Base-by-base conservation (phyloP, 2,888 invertebrate species). In the Sclerodermus sp. region DNA sequence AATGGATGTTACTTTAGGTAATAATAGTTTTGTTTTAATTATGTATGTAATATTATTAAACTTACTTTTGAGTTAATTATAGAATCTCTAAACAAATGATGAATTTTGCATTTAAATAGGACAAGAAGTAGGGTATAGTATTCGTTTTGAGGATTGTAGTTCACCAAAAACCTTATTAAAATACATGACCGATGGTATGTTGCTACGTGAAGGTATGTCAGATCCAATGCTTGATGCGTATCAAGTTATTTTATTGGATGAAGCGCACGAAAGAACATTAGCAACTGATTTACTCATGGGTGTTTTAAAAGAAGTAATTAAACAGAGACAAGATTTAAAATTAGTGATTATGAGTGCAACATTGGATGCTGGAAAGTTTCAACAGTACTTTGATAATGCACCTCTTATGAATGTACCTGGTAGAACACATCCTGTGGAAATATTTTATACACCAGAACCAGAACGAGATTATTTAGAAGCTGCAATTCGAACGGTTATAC, bases 141-240 rank as follows among this genome's bases (percentile, higher is more conserved):
- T 99, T 74, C 91, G 99, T 84, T 99, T 99, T 74, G 99, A 99
- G 79, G 98, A 99, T 80, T 98, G 98, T 74, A 96, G 97, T 1
- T 94, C 95, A 1, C 86, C 91, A 0, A 92, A 90, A 73, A 99
- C 98, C 0, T 84, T 96, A 23, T 82, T 99, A 1, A 99, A 99
- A 73, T 98, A 99, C 77, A 95, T 98, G 95, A 99, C 99, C 12
- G 98, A 99, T 70, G 99, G 99, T 93, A 99, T 99, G 99, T 85
- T 99, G 78, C 82, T 99, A 30, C 83, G 99, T 55, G 99, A 99
- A 82, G 98, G 96, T 0, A 99, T 99, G 99, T 96, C 96, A 0
- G 97, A 98, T 78, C 98, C 99, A 0, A 91, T 98, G 88, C 80
- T 99, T 6, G 97, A 98, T 65, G 87, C 89, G 10, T 99, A 99